These are phyloP conservation scores for Amia ocellicauda DNA, from an alignment of 2,113 vertebrate species.

Conservation along the genomic window DNA sequence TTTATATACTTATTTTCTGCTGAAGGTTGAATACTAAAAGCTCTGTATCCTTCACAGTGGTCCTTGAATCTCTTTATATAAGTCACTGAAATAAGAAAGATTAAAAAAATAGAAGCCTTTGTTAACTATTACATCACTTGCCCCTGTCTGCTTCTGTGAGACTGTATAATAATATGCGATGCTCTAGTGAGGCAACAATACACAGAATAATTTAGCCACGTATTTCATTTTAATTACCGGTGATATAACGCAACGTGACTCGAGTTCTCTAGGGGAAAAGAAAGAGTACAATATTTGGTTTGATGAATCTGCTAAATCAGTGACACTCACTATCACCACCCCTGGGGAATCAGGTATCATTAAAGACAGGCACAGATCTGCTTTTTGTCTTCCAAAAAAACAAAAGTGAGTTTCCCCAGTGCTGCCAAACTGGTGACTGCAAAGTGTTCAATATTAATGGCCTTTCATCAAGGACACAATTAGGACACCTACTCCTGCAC, in stretches of 20 bases:
- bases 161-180: conserved; percentile 41
- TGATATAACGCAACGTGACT: conserved; percentile 69
- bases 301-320: conserved; percentile 70
- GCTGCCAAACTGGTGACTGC: conserved; percentile 47
- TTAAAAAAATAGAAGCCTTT: conserved; percentile 43
- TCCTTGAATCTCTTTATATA: conserved; percentile 23
- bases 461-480: conserved; percentile 78
- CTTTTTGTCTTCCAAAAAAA: conserved; percentile 58
- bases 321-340: conserved; percentile 52
- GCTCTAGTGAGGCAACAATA: conserved; percentile 55
- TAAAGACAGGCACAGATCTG: conserved; percentile 67
- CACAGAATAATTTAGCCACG: conserved; percentile 68
- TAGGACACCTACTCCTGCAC: conserved; percentile 71
- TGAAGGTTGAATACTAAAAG: neutral
- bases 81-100: conserved; percentile 31
- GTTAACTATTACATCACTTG: conserved; percentile 58
- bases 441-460: conserved; percentile 74
- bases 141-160: conserved; percentile 31
- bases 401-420: conserved; percentile 36
- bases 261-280: conserved; percentile 62
- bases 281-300: conserved; percentile 60
- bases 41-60: conserved; percentile 29
- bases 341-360: conserved; percentile 72
- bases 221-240: conserved; percentile 76
- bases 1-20: no score